phyloP scores from a whole-genome alignment of 2,113 vertebrate species.

The Gila orcuttii region DNA sequence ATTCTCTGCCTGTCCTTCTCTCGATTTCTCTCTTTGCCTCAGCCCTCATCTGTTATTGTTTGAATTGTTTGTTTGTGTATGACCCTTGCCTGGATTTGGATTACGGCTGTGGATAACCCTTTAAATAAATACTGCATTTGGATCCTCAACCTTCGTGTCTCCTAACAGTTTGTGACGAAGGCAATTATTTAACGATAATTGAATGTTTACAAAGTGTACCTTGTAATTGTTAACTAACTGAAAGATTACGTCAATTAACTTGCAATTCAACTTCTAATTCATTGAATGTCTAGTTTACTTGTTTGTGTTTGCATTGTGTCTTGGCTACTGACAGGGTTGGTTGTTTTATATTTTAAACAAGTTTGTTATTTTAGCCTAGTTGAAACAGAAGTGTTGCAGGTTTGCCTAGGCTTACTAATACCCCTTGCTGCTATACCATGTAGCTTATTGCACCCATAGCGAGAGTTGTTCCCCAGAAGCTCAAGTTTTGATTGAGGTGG shows the following conservation, averaged over 20 bases:
- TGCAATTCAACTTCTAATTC: too few relatives aligned
- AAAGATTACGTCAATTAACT: neutral
- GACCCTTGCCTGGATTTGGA: too few relatives aligned
- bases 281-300: neutral
- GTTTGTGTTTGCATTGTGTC: neutral
- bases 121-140: too few relatives aligned
- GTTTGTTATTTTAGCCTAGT: neutral
- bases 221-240: neutral
- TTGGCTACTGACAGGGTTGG: neutral
- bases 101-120: too few relatives aligned
- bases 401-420: constrained; percentile 67
- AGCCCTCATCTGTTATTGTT: too few relatives aligned
- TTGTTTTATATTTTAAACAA: neutral
- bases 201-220: neutral
- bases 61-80: too few relatives aligned
- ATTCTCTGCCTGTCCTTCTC: too few relatives aligned
- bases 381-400: neutral
- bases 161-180: too few relatives aligned
- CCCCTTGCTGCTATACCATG: constrained; percentile 64
- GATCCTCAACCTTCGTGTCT: too few relatives aligned
- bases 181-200: neutral
- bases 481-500: constrained; percentile 68
- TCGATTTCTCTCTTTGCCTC: too few relatives aligned
- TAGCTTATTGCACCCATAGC: constrained; percentile 67
- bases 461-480: constrained; percentile 63